These are phyloP conservation scores for Cirrhinus mrigala DNA, from an alignment of 2,797 vertebrate genomes.

Conservation along the genomic window DNA sequence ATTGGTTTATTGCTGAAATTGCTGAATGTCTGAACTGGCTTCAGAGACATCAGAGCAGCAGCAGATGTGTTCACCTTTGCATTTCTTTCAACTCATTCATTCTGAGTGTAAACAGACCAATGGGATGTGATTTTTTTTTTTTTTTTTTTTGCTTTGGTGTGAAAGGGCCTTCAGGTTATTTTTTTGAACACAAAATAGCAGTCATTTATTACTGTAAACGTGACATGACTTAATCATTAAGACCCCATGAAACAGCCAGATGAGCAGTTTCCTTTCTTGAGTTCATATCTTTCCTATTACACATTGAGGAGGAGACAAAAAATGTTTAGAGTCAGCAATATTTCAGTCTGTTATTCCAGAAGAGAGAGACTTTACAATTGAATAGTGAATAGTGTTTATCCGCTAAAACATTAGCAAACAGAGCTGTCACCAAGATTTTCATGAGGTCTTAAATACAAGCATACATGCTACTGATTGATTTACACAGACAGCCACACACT, in stretches of 20 bases:
- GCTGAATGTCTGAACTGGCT: background rate
- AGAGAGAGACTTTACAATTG: background rate
- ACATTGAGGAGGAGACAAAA: background rate
- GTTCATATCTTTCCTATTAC: background rate
- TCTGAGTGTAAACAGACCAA: background rate
- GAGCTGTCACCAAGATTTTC: background rate
- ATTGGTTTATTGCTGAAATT: background rate
- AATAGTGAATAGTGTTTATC: background rate
- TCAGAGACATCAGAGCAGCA: background rate
- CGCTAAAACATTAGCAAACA: background rate
- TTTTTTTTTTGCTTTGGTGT: background rate
- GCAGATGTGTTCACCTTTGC: background rate
- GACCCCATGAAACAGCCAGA: background rate
- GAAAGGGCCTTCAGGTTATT: background rate
- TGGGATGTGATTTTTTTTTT: background rate
- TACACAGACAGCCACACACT: background rate
- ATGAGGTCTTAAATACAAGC: slow-evolving; percentile 1
- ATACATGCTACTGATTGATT: background rate
- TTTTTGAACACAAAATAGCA: no score
- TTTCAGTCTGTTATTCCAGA: background rate
- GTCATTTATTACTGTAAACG: background rate
- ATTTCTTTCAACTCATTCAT: background rate
- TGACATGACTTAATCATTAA: background rate
- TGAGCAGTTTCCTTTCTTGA: background rate
- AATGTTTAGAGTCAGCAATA: background rate